Evolutionary conservation across 2,888 invertebrate genomes (phyloP).

Genomic region (Cheilosia vulpina): DNA sequence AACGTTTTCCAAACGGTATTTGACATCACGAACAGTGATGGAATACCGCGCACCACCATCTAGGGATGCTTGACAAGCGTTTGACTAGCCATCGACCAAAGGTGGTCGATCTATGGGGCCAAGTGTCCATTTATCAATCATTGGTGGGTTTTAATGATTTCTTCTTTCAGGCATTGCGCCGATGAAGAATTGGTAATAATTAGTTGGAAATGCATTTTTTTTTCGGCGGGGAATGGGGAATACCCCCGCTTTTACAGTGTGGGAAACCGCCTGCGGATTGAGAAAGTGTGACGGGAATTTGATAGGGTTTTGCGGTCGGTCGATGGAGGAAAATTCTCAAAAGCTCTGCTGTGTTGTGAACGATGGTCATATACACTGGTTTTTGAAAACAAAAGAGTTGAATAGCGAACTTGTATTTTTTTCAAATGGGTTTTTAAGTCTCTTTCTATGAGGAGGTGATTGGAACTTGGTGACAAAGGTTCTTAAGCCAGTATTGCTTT

Average conservation of each 20-base stretch:
- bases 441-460: no score
- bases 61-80: slow-evolving; percentile 70
- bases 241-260: slow-evolving; percentile 21
- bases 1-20: slow-evolving; percentile 48
- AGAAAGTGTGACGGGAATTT: background rate
- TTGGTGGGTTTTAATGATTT: slow-evolving; percentile 61
- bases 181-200: slow-evolving; percentile 33
- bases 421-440: background rate
- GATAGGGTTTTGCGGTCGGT: background rate
- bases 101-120: slow-evolving; percentile 67
- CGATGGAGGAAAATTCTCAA: no score
- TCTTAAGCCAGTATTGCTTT: no score
- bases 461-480: no score
- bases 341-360: no score
- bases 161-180: slow-evolving; percentile 31
- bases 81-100: slow-evolving; percentile 69
- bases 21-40: slow-evolving; percentile 58
- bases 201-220: slow-evolving; percentile 23
- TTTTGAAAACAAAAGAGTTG: slow-evolving; percentile 33
- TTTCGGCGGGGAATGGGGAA: background rate
- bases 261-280: slow-evolving; percentile 19
- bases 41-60: slow-evolving; percentile 57
- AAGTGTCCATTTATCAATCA: slow-evolving; percentile 71
- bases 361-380: background rate
- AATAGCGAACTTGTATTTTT: slow-evolving; percentile 12